Conservation (phyloP, 2,113 vertebrate genomes). For the Cygnus buccinator region DNA sequence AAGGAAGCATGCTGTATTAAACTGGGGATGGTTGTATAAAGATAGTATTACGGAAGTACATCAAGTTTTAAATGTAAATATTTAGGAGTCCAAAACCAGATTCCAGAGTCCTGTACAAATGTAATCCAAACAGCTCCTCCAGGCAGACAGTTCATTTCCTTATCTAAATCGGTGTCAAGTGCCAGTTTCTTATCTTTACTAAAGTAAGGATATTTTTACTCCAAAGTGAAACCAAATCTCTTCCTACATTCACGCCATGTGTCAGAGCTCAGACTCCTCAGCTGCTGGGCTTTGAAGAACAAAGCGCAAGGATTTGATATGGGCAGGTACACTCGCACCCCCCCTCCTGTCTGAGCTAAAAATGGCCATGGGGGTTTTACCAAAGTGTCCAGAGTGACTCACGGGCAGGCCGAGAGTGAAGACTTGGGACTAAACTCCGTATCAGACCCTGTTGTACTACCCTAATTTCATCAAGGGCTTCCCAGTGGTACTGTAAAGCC, state of each 20-base stretch:
- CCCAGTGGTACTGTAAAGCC: neutral
- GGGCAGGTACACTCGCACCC: neutral
- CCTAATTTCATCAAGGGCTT: neutral
- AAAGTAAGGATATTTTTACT: neutral
- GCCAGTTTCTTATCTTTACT: neutral
- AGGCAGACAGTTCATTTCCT: neutral
- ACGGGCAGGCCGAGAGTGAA: neutral
- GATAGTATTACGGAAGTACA: neutral
- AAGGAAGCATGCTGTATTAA: neutral
- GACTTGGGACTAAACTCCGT: neutral
- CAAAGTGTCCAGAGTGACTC: neutral
- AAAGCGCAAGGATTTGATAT: neutral
- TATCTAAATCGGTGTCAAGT: neutral
- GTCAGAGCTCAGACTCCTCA: neutral
- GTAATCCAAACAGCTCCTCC: neutral
- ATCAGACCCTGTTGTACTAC: neutral
- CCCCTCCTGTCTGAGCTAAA: neutral
- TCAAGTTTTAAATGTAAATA: neutral
- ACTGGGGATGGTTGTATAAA: neutral
- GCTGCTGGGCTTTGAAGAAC: conserved; percentile 6
- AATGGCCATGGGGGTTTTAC: neutral
- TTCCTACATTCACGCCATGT: neutral
- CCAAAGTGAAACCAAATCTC: neutral
- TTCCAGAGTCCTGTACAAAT: neutral
- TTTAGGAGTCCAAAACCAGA: neutral